Evolutionary conservation across 1,140 invertebrate genomes (phyloP), one percentile per base, ranked within the genome.

Genomic region (Papilio dardanus): DNA sequence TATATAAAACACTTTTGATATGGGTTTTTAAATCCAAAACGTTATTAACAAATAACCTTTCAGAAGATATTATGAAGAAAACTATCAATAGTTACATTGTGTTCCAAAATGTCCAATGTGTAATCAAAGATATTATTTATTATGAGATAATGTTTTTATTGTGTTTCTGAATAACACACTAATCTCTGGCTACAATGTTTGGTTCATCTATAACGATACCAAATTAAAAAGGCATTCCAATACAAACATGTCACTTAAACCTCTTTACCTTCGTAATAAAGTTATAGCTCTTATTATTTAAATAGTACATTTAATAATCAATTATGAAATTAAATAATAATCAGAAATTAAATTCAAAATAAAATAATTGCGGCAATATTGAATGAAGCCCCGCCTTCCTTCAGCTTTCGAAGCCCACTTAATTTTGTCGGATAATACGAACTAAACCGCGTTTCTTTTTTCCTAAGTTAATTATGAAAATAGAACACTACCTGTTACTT

Each of bases 351-450:
- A 28, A 58, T 28, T 28, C 19, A 24, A 12, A 54, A 21, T 24
- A 19, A 19, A 24, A 24, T 2, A 10, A 10, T 54, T 8, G 0
- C 10, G 2, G 19, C 21, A 58, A 16, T 12, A 21, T 66, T 71
- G n/a, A 37, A 71, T 54, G 73, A 30, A 58, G 33, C 7, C 40
- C 3, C 21, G 6, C 12, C 37, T 42, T 31, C 24, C 10, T 71
- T 3, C 37, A 31, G 14, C 24, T 46, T 46, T 5, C 68, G 68
- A 19, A 33, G 28, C 67, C 16, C 71, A 76, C 35, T 76, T 73
- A 54, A 81, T 78, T 83, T 79, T 54, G 78, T 82, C 79, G 84
- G 78, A 24, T 88, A 77, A 83, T 86, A 76, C 16, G 68, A 81
- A 83, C 75, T 79, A 77, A 77, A 69, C 79, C 79, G 46, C 71